phyloP scores from a whole-genome alignment of 2,888 invertebrate genomes.

The Trisateles emortualis region DNA sequence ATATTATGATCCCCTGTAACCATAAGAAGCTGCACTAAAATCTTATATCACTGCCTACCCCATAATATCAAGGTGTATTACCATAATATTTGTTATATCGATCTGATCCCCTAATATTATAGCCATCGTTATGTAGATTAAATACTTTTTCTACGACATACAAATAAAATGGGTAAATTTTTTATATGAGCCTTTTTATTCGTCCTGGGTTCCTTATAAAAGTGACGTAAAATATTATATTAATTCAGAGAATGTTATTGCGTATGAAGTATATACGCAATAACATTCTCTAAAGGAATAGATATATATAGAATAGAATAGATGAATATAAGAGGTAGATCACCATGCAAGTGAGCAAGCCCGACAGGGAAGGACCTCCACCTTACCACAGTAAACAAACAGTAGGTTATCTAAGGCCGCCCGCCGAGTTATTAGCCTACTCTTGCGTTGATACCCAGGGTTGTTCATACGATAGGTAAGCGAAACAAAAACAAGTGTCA shows the following conservation, averaged over 20 bases:
- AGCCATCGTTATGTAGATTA: constrained; percentile 70
- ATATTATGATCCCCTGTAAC: not conserved
- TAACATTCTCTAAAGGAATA: too few species aligned
- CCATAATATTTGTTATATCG: constrained; percentile 55
- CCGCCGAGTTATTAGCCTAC: too few species aligned
- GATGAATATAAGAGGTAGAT: too few species aligned
- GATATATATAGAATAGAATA: too few species aligned
- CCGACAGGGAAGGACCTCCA: too few species aligned
- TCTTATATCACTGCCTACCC: constrained; percentile 22
- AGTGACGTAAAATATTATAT: not conserved
- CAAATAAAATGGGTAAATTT: constrained; percentile 51
- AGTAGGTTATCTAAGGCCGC: too few species aligned
- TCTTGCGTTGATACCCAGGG: too few species aligned
- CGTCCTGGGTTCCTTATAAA: constrained; percentile 33
- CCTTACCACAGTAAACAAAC: too few species aligned
- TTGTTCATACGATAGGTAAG: too few species aligned
- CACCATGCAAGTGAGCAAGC: too few species aligned
- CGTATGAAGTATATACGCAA: too few species aligned
- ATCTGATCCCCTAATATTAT: constrained; percentile 50
- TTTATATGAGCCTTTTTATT: constrained; percentile 33
- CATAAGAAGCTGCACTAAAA: constrained; percentile 16
- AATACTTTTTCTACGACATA: constrained; percentile 58
- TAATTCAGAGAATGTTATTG: not conserved
- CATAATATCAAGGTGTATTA: constrained; percentile 33
- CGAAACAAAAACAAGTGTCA: too few species aligned